phyloP scores from a whole-genome alignment of 2,113 vertebrate genomes.

The Rissa tridactyla region DNA sequence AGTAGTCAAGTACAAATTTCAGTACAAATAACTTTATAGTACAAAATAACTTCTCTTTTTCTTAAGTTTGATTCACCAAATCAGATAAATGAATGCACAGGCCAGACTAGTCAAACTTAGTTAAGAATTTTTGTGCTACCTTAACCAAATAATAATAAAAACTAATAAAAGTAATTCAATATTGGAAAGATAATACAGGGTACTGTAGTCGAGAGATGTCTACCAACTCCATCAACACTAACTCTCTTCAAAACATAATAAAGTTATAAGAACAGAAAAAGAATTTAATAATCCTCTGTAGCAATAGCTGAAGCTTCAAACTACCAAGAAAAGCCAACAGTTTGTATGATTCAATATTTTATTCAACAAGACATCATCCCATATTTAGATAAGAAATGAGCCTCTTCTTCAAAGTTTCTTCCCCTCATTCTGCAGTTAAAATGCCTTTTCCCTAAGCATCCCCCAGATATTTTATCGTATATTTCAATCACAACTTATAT shows the following conservation, averaged over 20 bases:
- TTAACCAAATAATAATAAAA: background rate
- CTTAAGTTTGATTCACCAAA: background rate
- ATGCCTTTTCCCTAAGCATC: background rate
- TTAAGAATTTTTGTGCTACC: background rate
- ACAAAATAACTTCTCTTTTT: background rate
- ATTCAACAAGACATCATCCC: background rate
- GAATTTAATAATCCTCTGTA: background rate
- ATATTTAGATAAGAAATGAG: background rate
- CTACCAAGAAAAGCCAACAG: background rate
- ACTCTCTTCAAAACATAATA: background rate
- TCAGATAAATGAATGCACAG: background rate
- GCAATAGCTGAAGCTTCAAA: background rate
- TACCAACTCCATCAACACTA: background rate
- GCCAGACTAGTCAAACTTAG: background rate
- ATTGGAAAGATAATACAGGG: background rate
- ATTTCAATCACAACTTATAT: background rate
- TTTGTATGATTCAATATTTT: background rate
- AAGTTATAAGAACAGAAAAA: background rate
- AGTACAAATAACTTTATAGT: background rate
- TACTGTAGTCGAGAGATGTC: background rate
- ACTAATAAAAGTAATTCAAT: background rate
- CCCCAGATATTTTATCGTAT: background rate
- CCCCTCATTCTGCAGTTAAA: background rate
- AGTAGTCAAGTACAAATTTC: background rate
- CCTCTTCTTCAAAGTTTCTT: background rate